Evolutionary conservation across 1,140 invertebrate species (phyloP).

Genomic region (Philopotamus ludificatus): DNA sequence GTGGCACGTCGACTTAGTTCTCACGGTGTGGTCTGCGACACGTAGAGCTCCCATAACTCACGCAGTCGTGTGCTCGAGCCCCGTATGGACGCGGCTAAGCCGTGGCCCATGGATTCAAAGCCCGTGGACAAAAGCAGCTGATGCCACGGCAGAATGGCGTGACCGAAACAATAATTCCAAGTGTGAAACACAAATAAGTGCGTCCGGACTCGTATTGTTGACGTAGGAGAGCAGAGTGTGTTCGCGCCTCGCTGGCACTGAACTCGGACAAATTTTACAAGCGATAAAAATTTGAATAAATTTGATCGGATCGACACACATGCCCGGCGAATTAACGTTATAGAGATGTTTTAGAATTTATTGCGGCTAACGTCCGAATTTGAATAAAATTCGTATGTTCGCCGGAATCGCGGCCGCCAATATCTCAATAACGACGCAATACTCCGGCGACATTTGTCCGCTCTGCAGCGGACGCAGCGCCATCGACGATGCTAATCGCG

Average conservation of each 20-base stretch:
- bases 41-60: conserved; percentile 8
- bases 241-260: not conserved
- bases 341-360: too few species aligned
- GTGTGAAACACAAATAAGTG: conserved; percentile 36
- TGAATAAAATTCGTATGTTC: too few species aligned
- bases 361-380: too few species aligned
- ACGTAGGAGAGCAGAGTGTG: not conserved
- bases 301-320: too few species aligned
- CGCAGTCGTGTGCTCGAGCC: too few species aligned
- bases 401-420: too few species aligned
- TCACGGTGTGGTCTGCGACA: conserved; percentile 17
- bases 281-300: too few species aligned
- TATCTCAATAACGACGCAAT: not conserved
- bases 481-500: not conserved
- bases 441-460: not conserved
- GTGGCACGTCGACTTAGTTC: not conserved
- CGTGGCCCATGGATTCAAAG: conserved; percentile 4
- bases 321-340: too few species aligned
- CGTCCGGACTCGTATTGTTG: conserved; percentile 15
- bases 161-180: conserved; percentile 38
- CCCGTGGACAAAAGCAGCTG: conserved; percentile 6
- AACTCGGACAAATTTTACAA: too few species aligned
- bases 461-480: not conserved
- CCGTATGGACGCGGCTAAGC: not conserved
- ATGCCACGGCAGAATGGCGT: conserved; percentile 31